Conservation (phyloP, 2,888 invertebrate genomes). For the Agriopis leucophaearia region DNA sequence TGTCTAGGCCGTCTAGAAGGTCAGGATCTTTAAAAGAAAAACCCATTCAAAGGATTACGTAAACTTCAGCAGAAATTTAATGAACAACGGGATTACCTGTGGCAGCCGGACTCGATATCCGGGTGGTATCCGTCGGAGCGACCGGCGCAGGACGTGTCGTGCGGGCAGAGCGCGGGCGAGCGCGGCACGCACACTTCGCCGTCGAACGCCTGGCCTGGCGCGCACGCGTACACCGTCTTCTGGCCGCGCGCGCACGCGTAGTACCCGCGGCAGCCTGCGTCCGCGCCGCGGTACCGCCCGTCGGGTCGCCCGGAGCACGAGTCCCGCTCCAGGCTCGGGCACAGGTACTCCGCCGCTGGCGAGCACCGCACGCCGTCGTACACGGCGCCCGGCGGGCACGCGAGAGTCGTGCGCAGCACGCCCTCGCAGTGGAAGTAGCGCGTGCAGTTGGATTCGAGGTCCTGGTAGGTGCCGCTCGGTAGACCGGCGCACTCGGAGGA, state of each 20-base stretch:
- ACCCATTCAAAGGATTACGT: background rate
- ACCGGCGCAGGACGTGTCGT: constrained; percentile 79
- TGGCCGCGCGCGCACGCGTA: constrained; percentile 85
- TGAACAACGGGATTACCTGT: constrained; percentile 61
- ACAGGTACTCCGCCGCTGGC: constrained; percentile 65
- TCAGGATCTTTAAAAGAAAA: background rate
- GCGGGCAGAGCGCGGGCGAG: constrained; percentile 67
- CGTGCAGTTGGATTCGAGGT: constrained; percentile 82
- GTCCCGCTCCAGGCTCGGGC: constrained; percentile 80
- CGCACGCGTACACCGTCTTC: constrained; percentile 87
- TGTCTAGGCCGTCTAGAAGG: background rate
- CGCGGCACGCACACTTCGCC: constrained; percentile 84
- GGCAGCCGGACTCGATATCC: constrained; percentile 83
- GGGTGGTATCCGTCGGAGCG: constrained; percentile 86
- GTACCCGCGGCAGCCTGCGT: constrained; percentile 86
- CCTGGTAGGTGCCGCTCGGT: constrained; percentile 85
- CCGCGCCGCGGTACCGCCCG: constrained; percentile 83
- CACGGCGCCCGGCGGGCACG: constrained; percentile 72
- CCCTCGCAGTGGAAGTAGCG: constrained; percentile 83
- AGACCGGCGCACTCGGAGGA: constrained; percentile 77
- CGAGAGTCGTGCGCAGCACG: constrained; percentile 69
- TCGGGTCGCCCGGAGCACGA: constrained; percentile 83
- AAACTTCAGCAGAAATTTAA: background rate
- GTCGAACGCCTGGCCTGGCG: constrained; percentile 82
- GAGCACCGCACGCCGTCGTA: constrained; percentile 81